Evolutionary conservation across 2,797 vertebrate species (phyloP).

Genomic region (Atherinosoma microstoma): DNA sequence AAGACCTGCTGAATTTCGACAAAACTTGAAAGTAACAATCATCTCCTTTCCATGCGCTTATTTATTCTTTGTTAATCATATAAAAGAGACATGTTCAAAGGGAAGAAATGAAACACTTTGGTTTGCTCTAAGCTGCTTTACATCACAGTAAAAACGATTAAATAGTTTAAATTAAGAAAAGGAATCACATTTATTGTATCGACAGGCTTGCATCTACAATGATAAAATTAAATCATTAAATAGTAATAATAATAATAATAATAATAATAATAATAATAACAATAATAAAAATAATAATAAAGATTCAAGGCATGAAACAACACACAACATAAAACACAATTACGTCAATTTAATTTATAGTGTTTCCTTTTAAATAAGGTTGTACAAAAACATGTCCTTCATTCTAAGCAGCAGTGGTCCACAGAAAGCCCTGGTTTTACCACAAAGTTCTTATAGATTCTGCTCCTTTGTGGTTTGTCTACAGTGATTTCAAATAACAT

Average conservation of each 20-base stretch:
- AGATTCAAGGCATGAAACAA: slow-evolving; percentile 68
- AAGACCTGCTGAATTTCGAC: slow-evolving; percentile 1
- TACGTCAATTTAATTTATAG: slow-evolving; percentile 46
- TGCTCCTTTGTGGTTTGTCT: not conserved
- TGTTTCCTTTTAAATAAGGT: slow-evolving; percentile 38
- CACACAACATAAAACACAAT: slow-evolving; percentile 68
- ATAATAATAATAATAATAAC: slow-evolving; percentile 42
- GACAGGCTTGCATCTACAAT: slow-evolving; percentile 45
- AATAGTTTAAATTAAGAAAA: slow-evolving; percentile 56
- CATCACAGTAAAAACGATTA: slow-evolving; percentile 58
- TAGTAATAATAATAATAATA: slow-evolving; percentile 50
- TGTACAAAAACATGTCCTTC: slow-evolving; percentile 13
- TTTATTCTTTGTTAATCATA: slow-evolving; percentile 65
- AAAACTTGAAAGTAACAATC: slow-evolving; percentile 8
- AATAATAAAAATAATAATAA: slow-evolving; percentile 33
- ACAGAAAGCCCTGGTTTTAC: slow-evolving; percentile 11
- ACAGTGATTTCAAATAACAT: slow-evolving; percentile 1
- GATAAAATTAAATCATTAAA: slow-evolving; percentile 26
- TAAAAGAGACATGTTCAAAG: slow-evolving; percentile 42
- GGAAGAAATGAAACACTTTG: slow-evolving; percentile 47
- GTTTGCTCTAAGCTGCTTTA: slow-evolving; percentile 45
- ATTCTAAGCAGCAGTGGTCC: slow-evolving; percentile 36
- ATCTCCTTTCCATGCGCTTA: slow-evolving; percentile 60
- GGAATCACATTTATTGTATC: slow-evolving; percentile 34
- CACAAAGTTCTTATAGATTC: slow-evolving; percentile 5